Evolutionary conservation across 2,797 vertebrate genomes (phyloP), one percentile per base, ranked within the genome.

Genomic region (Ciconia nigra): DNA sequence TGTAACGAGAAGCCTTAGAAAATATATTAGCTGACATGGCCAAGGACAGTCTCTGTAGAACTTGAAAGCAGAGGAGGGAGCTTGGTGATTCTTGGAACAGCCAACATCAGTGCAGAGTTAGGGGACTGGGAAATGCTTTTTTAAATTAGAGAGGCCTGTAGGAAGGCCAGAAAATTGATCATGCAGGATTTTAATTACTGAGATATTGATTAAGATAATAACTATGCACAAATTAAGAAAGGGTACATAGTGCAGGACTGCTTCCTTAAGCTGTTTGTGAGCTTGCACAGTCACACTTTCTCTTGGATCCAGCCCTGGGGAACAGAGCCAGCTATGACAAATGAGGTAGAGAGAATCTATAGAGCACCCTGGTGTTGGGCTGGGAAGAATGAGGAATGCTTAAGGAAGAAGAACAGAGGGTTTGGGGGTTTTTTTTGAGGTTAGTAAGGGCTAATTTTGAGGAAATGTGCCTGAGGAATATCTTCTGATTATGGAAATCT

Each of bases 401-500:
- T n/a, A 21, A 57, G 39, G 35, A 77, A 59, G 52, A 89, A 73
- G 33, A 10, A 65, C 12, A 70, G 66, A 84, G 26, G 46, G 10
- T 17, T 89, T 39, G 37, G 37, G 37, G 10, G n/a, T 10, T 52
- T 81, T 78, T 93, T 93, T 92, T 97, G 21, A 95, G 25, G 82
- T 96, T 90, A 96, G 46, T 71, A 96, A 92, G 80, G 91, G 54
- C 72, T 89, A 91, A 89, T 96, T 94, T 92, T 95, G 83, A 93
- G 59, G 94, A 97, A 93, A 90, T 83, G 28, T 90, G 62, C 91
- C 74, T 10, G 37, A 96, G 90, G 90, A 97, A 90, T 94, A 94
- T 67, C 29, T 93, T 95, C 83, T 94, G 90, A 83, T 91, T 96
- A 93, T 94, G 81, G 96, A 92, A 97, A 96, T 78, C 54, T 94